These are phyloP conservation scores for Leucozona laternaria DNA, from an alignment of 2,888 invertebrate genomes.

Conservation along the genomic window DNA sequence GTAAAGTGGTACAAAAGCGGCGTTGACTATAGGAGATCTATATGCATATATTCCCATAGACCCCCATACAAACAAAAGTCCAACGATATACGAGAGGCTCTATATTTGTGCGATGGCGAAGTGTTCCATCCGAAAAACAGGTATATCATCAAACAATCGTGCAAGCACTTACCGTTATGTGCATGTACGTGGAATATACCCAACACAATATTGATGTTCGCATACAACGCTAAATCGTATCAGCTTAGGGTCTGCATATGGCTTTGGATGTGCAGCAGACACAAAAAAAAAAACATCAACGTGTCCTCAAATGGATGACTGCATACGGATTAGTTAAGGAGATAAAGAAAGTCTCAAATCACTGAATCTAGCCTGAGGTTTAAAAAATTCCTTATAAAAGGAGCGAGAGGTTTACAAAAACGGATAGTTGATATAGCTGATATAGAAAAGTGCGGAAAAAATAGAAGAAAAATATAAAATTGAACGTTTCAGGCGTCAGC, in stretches of 20 bases:
- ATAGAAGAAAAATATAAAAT: slow-evolving; percentile 10
- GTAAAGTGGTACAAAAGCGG: slow-evolving; percentile 48
- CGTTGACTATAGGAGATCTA: slow-evolving; percentile 7
- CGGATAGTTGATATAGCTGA: slow-evolving; percentile 24
- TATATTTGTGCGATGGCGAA: neutral
- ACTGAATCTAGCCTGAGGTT: slow-evolving; percentile 39
- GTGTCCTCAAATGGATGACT: slow-evolving; percentile 61
- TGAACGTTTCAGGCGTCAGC: slow-evolving; percentile 1
- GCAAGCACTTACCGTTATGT: slow-evolving; percentile 30
- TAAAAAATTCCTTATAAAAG: slow-evolving; percentile 42
- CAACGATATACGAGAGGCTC: neutral
- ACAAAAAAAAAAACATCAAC: neutral
- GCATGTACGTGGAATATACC: neutral
- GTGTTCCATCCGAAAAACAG: slow-evolving; percentile 20
- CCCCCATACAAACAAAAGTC: neutral
- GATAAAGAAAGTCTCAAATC: slow-evolving; percentile 61
- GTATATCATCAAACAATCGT: slow-evolving; percentile 40
- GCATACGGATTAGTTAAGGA: slow-evolving; percentile 49
- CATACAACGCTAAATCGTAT: slow-evolving; percentile 61
- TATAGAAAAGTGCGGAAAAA: slow-evolving; percentile 2
- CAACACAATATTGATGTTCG: slow-evolving; percentile 54
- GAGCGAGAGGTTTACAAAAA: slow-evolving; percentile 19
- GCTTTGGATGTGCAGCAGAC: neutral
- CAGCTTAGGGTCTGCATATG: slow-evolving; percentile 34
- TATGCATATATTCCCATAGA: too few relatives aligned